Conservation (phyloP, 1,140 invertebrate genomes). For the Xylocopa sonorina region DNA sequence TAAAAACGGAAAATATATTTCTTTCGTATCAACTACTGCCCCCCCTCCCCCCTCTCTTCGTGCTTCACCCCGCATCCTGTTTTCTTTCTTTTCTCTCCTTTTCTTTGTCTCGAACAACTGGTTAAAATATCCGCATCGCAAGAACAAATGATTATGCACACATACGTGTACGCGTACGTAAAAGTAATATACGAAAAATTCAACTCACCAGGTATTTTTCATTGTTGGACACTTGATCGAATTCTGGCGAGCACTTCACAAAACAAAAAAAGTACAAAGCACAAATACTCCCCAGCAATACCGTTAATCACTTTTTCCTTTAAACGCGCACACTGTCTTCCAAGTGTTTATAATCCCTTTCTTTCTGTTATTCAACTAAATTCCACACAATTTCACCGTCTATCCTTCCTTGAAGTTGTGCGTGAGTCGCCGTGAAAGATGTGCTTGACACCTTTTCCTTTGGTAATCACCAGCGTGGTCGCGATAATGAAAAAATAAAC, state of each 20-base stretch:
- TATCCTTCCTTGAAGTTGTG: not conserved
- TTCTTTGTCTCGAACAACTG: constrained; percentile 23
- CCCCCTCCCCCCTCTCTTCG: too few relatives aligned
- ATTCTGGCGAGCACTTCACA: constrained; percentile 27
- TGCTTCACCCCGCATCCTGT: not conserved
- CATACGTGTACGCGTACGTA: not conserved
- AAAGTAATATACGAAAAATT: constrained; percentile 15
- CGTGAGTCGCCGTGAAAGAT: constrained; percentile 7
- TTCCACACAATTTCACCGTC: constrained; percentile 1
- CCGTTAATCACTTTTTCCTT: not conserved
- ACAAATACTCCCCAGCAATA: not conserved
- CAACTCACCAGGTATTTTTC: constrained; percentile 46
- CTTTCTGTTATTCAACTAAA: too few relatives aligned
- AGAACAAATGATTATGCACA: constrained; percentile 36
- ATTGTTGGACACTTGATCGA: constrained; percentile 11
- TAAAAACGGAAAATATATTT: constrained; percentile 15
- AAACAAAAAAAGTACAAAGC: constrained; percentile 28
- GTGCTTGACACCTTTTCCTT: constrained; percentile 38
- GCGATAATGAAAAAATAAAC: constrained; percentile 53
- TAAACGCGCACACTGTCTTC: constrained; percentile 18
- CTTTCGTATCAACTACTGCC: not conserved
- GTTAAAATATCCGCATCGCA: constrained; percentile 19
- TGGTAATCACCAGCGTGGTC: constrained; percentile 24
- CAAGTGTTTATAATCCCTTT: constrained; percentile 35
- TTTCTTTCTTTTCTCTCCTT: constrained; percentile 25